Evolutionary conservation across 2,888 invertebrate genomes (phyloP).

Genomic region (Cantharis nigra): DNA sequence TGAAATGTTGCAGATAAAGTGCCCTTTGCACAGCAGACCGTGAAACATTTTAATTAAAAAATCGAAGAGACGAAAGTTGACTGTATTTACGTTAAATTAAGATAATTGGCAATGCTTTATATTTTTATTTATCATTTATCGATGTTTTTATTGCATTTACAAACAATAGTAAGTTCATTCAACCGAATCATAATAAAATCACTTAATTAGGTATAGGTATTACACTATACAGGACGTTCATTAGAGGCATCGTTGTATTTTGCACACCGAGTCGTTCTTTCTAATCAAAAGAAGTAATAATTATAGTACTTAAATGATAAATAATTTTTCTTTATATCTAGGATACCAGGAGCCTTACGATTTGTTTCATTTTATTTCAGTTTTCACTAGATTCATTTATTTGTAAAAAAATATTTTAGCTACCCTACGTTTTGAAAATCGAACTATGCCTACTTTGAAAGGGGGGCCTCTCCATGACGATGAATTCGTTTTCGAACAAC

Average conservation of each 20-base stretch:
- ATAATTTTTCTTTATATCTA: background rate
- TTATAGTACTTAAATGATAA: background rate
- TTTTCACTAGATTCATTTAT: background rate
- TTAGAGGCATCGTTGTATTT: background rate
- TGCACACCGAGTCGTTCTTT: background rate
- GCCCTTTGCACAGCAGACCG: too few species aligned
- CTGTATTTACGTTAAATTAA: background rate
- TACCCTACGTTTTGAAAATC: constrained; percentile 65
- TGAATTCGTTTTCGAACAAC: constrained; percentile 73
- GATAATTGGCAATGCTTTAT: background rate
- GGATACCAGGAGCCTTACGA: background rate
- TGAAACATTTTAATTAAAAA: background rate
- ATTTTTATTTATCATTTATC: background rate
- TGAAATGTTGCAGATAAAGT: too few species aligned
- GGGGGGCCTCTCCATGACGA: constrained; percentile 69
- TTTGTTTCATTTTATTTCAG: background rate
- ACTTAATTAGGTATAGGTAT: background rate
- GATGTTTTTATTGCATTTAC: background rate
- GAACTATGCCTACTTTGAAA: constrained; percentile 62
- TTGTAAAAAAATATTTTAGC: constrained; percentile 53
- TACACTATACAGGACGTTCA: background rate
- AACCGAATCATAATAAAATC: background rate
- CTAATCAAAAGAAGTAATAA: background rate
- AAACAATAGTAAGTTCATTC: background rate
- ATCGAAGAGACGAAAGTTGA: background rate